Percentiles rank a stretch among this genome's conserved stretches.
Evolutionary conservation across 2,888 invertebrate species (phyloP).

Genomic region (Melolontha melolontha): DNA sequence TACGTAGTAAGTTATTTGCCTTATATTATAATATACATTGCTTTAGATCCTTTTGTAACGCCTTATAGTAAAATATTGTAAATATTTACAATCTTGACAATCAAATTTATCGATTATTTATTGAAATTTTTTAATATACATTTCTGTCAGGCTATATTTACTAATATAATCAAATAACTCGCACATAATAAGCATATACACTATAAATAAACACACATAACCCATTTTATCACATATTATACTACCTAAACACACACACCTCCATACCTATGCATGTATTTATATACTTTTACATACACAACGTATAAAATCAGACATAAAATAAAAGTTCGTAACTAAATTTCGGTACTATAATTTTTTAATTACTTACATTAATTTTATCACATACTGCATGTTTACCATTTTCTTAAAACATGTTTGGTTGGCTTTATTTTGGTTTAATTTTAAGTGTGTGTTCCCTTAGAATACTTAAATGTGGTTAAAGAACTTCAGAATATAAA

Average conservation of each 20-base stretch:
- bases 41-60: constrained; percentile 35
- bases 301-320: too few relatives aligned
- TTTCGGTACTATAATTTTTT: too few relatives aligned
- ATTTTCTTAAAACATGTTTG: too few relatives aligned
- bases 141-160: constrained; percentile 38
- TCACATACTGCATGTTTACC: too few relatives aligned
- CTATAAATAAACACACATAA: constrained; percentile 35
- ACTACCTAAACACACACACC: constrained; percentile 26
- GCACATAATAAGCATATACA: constrained; percentile 37
- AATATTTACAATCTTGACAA: constrained; percentile 39
- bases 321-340: too few relatives aligned
- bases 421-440: too few relatives aligned
- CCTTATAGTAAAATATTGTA: constrained; percentile 40
- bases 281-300: too few relatives aligned
- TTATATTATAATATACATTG: constrained; percentile 41
- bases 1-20: constrained; percentile 38
- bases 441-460: too few relatives aligned
- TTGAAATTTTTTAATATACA: constrained; percentile 36
- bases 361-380: too few relatives aligned
- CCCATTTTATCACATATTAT: constrained; percentile 33
- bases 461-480: too few relatives aligned
- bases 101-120: constrained; percentile 39
- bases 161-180: constrained; percentile 37
- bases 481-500: too few relatives aligned
- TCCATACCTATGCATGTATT: too few relatives aligned